Evolutionary conservation across 2,113 vertebrate genomes (phyloP), one percentile per base, ranked within the genome.

Genomic region (Deroptyus accipitrinus): DNA sequence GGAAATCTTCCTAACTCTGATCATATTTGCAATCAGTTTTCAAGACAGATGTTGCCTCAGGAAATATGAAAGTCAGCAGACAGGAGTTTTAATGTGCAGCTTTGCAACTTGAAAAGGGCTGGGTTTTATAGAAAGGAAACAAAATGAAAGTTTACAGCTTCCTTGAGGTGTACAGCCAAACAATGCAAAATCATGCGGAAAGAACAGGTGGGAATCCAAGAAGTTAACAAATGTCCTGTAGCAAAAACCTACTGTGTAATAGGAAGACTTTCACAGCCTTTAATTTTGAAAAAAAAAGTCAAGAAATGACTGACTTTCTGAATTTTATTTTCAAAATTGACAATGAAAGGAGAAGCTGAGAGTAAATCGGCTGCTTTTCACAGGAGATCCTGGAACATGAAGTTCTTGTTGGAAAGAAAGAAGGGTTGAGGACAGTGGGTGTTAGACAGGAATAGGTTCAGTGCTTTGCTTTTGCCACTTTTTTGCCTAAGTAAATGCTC

Each of bases 31-130:
- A 72, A 88, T 96, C 79, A 93, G 49, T 80, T 91, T 92, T 95
- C 79, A 62, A 83, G 86, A 90, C 97, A 98, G 97, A 97, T 97
- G 92, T 88, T 95, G 86, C 42, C 63, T 91, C 77, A 79, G 80
- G 94, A 95, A 73, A 94, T 82, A 95, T 1, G 39, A 51, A 93
- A 96, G 18, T 84, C 77, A 90, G 59, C 67, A 90, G 77, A 37
- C 67, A 66, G 78, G 57, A 49, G 74, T 94, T 96, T 91, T 91
- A 88, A 84, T 80, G 79, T 54, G 68, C 75, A 93, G 62, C 81
- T 18, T 37, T 92, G 90, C 35, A 42, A 83, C 88, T 76, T 94
- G 88, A 84, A 46, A 77, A 64, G 64, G 66, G 55, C 30, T 77
- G 70, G 61, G 10, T 94, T 87, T 85, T 74, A 27, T 57, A 35